Evolutionary conservation across 2,797 vertebrate species (phyloP), one percentile per base, ranked within the genome.

Genomic region (Enteromius mattozi): DNA sequence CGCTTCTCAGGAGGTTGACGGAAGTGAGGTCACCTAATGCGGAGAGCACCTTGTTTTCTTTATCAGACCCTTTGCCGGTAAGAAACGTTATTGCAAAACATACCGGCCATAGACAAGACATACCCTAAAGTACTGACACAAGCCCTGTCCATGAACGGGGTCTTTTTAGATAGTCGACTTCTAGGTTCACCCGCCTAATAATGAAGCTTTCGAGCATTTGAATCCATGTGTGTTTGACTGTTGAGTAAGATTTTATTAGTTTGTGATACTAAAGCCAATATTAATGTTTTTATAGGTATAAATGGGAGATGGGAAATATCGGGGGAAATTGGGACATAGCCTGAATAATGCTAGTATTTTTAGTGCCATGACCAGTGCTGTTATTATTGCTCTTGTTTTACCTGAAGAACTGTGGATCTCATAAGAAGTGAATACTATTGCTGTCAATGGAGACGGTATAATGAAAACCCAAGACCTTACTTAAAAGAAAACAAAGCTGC

Each of bases 401-500:
- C 85, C 87, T 87, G 71, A 88, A 91, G 86, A 92, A 89, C 90
- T 93, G 90, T 92, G 89, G 92, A 92, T 86, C 81, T 88, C 74
- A 45, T 45, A 86, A 90, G 49, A 78, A 88, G 84, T 90, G 74
- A 91, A 86, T 92, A 93, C 92, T 93, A 92, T 80, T 95, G 92
- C 94, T 96, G 93, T 95, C 92, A 93, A 91, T 91, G 91, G 89
- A 91, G 94, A 89, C 85, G 91, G 90, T 93, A 91, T 91, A 92
- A 92, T 71, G 90, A 80, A 94, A 94, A 93, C 92, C 90, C 94
- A 95, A 95, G 94, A 97, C 93, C 94, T 96, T 96, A 96, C 94
- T 96, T 96, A 96, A 96, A 77, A 93, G 91, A 88, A 87, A 91
- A 93, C 91, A 95, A 97, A 97, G 97, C 98, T 98, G 97, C 96